Evolutionary conservation across 1,140 invertebrate genomes (phyloP), one percentile per base, ranked within the genome.

Genomic region (Mercenaria mercenaria): DNA sequence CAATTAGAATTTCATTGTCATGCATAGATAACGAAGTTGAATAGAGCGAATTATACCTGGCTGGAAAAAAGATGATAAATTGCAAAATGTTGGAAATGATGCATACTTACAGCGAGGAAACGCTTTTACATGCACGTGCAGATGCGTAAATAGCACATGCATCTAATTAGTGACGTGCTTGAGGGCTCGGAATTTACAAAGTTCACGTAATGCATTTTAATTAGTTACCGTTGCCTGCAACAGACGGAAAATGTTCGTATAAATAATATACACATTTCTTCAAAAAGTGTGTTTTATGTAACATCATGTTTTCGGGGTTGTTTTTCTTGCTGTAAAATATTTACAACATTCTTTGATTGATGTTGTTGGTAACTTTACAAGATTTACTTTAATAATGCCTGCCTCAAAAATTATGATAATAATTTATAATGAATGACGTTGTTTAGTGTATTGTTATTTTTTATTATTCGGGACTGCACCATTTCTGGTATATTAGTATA

Each of bases 131-230:
- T 39, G 67, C 67, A 72, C 67, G 67, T 72, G 67, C 34, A 29
- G 11, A 29, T 64, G 59, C n/a, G 59, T 64, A 1, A 64, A 64
- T 41, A 20, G 29, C 67, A 72, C 67, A n/a, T 72, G 67, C 67
- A 72, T 41, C 67, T 72, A 37, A 72, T 72, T 72, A 72, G 37
- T n/a, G 20, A 3, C 15, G 6, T 34, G 67, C 67, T 72, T 34
- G 26, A 23, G 67, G 67, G 67, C 67, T 39, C 6, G 34, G 37
- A 37, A 72, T 72, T 10, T 72, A 39, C 18, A 72, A 37, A 72
- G 67, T 39, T 72, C 67, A 72, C 18, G 34, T 72, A 72, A 72
- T 37, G 67, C 37, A 72, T 72, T 64, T 64, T 72, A 72, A 72
- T 37, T 39, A 72, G 59, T 64, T 47, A 29, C 26, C n/a, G n/a